Percentiles rank a stretch among this genome's conserved stretches.
These are phyloP conservation scores for Hozukius guyotensis DNA, from an alignment of 2,797 vertebrate species.

Conservation along the genomic window DNA sequence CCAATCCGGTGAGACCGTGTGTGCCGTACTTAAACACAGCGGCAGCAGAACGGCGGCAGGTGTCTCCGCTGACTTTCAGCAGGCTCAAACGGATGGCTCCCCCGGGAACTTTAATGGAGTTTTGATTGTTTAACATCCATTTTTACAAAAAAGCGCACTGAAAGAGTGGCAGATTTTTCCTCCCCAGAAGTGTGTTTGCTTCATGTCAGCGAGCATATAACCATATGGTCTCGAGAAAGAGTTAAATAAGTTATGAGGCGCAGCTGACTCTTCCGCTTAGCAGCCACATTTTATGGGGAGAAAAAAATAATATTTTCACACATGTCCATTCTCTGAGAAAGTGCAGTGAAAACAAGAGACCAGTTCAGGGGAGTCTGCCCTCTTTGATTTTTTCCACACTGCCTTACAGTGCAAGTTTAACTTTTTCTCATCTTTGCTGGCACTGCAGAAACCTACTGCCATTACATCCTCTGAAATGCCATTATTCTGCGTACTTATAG, in stretches of 20 bases:
- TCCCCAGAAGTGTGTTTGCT: constrained; percentile 54
- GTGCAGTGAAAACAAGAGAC: constrained; percentile 40
- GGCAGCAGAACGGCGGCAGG: constrained; percentile 68
- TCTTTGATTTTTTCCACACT: constrained; percentile 1
- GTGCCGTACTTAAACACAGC: constrained; percentile 64
- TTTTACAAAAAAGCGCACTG: constrained; percentile 73
- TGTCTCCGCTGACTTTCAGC: constrained; percentile 74
- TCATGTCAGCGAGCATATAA: constrained; percentile 68
- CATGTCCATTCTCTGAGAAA: constrained; percentile 34
- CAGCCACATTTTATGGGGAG: constrained; percentile 45
- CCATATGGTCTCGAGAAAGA: constrained; percentile 83
- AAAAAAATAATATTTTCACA: constrained; percentile 44
- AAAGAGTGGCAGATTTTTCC: constrained; percentile 67
- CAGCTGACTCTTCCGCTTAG: constrained; percentile 71
- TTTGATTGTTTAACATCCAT: constrained; percentile 86
- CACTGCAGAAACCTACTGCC: constrained; percentile 25
- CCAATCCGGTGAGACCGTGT: constrained; percentile 58
- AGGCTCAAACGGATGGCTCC: constrained; percentile 73
- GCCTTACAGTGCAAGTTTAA: constrained; percentile 25
- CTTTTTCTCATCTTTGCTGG: constrained; percentile 39
- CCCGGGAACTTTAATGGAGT: constrained; percentile 79
- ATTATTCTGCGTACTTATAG: neutral
- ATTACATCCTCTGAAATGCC: constrained; percentile 16
- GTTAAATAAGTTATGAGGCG: constrained; percentile 82
- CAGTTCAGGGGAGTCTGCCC: constrained; percentile 1